These are phyloP conservation scores for Sinodicranocentrus sp. DNA, from an alignment of 2,888 invertebrate genomes.

Conservation along the genomic window DNA sequence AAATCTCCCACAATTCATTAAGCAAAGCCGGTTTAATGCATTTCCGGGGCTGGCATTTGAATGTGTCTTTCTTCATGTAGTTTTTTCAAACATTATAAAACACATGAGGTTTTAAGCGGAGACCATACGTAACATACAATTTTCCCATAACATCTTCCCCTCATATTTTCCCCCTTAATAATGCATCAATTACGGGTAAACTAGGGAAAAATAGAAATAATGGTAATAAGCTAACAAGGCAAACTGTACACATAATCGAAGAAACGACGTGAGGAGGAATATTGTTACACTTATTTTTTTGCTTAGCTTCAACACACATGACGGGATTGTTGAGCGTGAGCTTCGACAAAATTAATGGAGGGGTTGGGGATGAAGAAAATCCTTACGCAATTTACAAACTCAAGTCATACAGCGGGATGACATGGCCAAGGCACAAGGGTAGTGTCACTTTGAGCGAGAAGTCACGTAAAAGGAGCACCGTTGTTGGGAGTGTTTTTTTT, in stretches of 20 bases:
- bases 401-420: not conserved
- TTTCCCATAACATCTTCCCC: constrained; percentile 33
- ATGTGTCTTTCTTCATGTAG: not conserved
- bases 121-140: constrained; percentile 21
- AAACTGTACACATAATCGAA: constrained; percentile 24
- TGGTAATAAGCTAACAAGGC: constrained; percentile 20
- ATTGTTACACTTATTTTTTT: constrained; percentile 15
- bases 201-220: constrained; percentile 8
- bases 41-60: constrained; percentile 50
- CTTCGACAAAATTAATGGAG: no score
- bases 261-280: not conserved
- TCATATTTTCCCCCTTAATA: not conserved
- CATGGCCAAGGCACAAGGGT: constrained; percentile 21
- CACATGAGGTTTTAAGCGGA: not conserved
- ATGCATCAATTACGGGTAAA: not conserved
- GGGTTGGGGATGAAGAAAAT: constrained; percentile 28
- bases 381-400: constrained; percentile 29
- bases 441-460: constrained; percentile 24
- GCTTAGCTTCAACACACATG: no score
- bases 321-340: no score
- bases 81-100: no score
- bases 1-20: constrained; percentile 1
- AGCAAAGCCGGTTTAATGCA: constrained; percentile 61
- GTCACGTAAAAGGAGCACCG: not conserved
- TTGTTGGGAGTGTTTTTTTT: not conserved